Base-by-base conservation (phyloP, 2,113 vertebrate species). In the Ariopsis seemanni region DNA sequence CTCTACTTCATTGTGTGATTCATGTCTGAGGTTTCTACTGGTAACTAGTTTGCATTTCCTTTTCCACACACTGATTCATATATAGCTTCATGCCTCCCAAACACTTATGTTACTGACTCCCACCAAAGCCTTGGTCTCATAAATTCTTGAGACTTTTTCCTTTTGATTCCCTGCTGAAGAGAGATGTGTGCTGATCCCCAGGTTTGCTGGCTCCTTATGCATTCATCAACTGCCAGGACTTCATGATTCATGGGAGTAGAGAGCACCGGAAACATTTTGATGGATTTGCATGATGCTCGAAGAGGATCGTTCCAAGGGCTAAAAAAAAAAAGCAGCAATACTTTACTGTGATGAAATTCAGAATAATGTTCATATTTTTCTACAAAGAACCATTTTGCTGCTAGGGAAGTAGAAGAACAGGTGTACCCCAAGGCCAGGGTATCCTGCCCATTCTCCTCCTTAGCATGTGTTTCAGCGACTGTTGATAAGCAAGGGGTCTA, bases 11-110 rank as follows among this genome's bases (percentile, higher is more conserved):
- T 67, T 63, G 48, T 52, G 9, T 83, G 89, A 82, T 79, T 91
- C 89, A 89, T 78, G 71, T 55, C 74, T 53, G 74, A 83, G 85
- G 84, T 79, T 85, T 69, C 62, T 89, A 77, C 82, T 77, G 82
- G 87, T 84, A 34, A n/a, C 48, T 80, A 34, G 77, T 50, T 60
- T 88, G 57, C 53, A 79, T n/a, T 79, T 78, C 57, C 74, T 77
- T 77, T 65, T 67, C 18, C n/a, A 42, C 63, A 53, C 30, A 58
- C 57, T 79, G 74, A 30, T 55, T 65, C 22, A 85, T 42, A 85
- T 85, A 62, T 85, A 52, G 84, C 34, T 53, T 48, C 53, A 57
- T 57, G 77, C 53, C 53, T 8, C 30, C 53, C 79, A 60, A 22
- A 60, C 55, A 81, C 27, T 22, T 42, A 30, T 60, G 55, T 81